Evolutionary conservation across 2,888 invertebrate species (phyloP), one percentile per base, ranked within the genome.

Genomic region (Oxytorus armatus): DNA sequence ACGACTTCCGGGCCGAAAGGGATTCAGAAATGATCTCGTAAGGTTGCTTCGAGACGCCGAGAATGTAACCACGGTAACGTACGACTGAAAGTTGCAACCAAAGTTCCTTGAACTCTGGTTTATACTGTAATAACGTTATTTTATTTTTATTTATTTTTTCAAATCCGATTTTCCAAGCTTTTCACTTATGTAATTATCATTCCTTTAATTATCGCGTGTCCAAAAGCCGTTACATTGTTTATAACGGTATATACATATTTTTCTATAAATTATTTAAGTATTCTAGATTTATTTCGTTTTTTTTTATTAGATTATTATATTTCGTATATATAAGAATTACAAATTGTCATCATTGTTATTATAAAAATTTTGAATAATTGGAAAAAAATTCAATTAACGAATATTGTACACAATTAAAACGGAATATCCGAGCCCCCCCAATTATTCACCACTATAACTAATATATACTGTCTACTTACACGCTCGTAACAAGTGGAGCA

Each of bases 1-100:
- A 10, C 36, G n/a, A 69, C 49, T 66, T 65, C 66, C 70, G 63
- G 77, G 69, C 79, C 49, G 65, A 73, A 73, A 74, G 77, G 79
- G 77, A 68, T 75, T 63, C 73, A 78, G 42, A 65, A 18, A 55
- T 25, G 61, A 39, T 68, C 69, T 59, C 49, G 33, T 72, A 61
- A 72, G 59, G 36, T 49, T 59, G 14, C 39, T 10, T 5, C n/a
- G 33, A 21, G 39, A 51, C 25, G 7, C 49, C 36, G 61, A 44
- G 59, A 2, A 44, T 14, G 21, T 53, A 73, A 69, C 74, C 33
- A n/a, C 63, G 49, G 63, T 59, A 74, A 57, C 47, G 39, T 49
- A 47, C 25, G 74, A 65, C 74, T 74, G 63, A 69, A 74, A 78
- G 73, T 66, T 66, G 73, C 63, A 8, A 61, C 55, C 29, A 69